Percentiles rank a stretch among this genome's conserved stretches.
These are phyloP conservation scores for Acromyrmex charruanus DNA, from an alignment of 1,140 invertebrate genomes.

Conservation along the genomic window DNA sequence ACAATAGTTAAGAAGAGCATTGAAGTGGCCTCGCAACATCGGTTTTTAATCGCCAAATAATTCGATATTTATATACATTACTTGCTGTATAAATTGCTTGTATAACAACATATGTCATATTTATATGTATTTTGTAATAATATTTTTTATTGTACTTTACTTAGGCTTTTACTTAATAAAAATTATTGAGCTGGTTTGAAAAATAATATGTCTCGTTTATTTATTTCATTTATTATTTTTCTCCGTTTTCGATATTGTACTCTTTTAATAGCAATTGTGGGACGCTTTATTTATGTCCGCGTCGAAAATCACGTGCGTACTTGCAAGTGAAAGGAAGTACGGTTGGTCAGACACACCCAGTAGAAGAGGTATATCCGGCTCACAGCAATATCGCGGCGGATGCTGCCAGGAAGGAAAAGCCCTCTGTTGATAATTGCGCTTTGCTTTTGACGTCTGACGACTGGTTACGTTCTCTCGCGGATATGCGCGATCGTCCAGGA, in stretches of 20 bases:
- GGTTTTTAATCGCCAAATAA: not conserved
- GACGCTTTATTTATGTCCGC: not conserved
- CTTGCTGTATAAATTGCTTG: not conserved
- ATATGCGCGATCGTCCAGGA: slow-evolving; percentile 43
- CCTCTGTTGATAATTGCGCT: slow-evolving; percentile 68
- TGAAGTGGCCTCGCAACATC: no score
- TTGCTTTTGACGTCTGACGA: slow-evolving; percentile 70
- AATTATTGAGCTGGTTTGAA: not conserved
- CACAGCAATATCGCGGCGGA: slow-evolving; percentile 55
- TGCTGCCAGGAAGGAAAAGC: slow-evolving; percentile 47
- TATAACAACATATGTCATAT: not conserved
- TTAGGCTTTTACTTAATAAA: not conserved
- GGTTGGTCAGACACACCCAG: slow-evolving; percentile 57
- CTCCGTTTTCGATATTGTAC: not conserved
- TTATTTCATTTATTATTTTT: not conserved
- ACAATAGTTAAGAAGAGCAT: not conserved
- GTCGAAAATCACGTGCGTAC: not conserved
- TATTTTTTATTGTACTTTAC: not conserved
- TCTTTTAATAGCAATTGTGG: not conserved
- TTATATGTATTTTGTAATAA: not conserved
- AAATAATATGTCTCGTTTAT: not conserved
- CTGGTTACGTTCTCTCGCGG: slow-evolving; percentile 62
- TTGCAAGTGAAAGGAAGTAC: slow-evolving; percentile 30
- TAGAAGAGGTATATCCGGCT: slow-evolving; percentile 57
- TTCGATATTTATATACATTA: not conserved